Evolutionary conservation across 35 echinoderm and acorn worm species (phyloP).

Genomic region (Apostichopus japonicus): DNA sequence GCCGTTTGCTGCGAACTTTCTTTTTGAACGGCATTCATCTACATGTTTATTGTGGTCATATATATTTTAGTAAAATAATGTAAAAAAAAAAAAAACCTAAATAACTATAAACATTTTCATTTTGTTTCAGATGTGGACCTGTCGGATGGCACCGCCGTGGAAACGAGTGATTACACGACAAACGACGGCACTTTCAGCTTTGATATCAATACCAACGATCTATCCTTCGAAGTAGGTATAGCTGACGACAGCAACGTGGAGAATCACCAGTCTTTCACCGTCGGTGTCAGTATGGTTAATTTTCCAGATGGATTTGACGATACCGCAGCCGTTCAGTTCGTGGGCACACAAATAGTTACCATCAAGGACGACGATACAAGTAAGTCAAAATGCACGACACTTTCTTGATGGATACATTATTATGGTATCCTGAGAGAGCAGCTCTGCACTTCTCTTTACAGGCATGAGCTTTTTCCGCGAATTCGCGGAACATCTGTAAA

Average conservation of each 20-base stretch:
- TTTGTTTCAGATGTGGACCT: background rate
- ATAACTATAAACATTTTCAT: background rate
- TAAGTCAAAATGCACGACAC: background rate
- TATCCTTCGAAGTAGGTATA: background rate
- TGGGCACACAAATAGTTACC: conserved; percentile 1
- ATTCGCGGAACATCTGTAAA: too few species aligned
- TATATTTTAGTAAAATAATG: too few species aligned
- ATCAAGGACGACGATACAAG: conserved; percentile 17
- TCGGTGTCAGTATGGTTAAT: background rate
- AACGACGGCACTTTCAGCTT: background rate
- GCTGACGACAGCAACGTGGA: background rate
- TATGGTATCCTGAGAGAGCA: too few species aligned
- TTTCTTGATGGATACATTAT: too few species aligned
- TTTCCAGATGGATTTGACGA: background rate
- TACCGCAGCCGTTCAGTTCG: background rate
- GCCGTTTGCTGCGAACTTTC: too few species aligned
- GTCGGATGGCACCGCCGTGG: background rate
- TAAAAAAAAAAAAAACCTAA: too few species aligned
- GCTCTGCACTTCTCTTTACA: too few species aligned
- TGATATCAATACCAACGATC: background rate
- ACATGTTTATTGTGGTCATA: too few species aligned
- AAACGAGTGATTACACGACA: background rate
- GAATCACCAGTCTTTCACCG: background rate
- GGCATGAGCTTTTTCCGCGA: too few species aligned
- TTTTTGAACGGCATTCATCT: too few species aligned